phyloP scores from a whole-genome alignment of 2,888 invertebrate species.

The Megastigmus dorsalis region DNA sequence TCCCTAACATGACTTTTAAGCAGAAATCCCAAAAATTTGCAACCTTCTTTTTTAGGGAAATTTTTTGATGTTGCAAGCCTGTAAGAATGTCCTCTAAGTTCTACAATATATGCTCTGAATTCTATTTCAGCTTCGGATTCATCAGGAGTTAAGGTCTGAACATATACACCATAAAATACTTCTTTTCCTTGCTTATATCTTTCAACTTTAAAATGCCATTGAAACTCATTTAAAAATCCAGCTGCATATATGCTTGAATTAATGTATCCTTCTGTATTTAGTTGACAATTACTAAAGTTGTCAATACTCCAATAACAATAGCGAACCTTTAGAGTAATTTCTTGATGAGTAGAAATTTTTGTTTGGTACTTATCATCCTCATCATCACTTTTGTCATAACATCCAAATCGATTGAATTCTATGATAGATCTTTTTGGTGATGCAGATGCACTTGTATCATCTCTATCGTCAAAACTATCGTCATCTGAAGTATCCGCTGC shows the following conservation, averaged over 20 bases:
- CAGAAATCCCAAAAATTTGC: slow-evolving; percentile 18
- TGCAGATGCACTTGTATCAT: neutral
- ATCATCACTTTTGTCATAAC: slow-evolving; percentile 9
- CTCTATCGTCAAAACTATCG: neutral
- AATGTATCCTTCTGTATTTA: slow-evolving; percentile 12
- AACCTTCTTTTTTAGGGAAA: slow-evolving; percentile 9
- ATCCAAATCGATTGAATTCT: neutral
- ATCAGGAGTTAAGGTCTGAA: neutral
- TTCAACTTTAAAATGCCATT: slow-evolving; percentile 10
- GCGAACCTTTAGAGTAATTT: neutral
- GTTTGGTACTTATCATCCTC: slow-evolving; percentile 12
- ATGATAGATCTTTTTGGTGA: neutral
- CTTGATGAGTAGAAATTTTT: neutral
- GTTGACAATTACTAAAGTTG: neutral
- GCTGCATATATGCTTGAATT: slow-evolving; percentile 7
- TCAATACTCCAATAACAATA: neutral
- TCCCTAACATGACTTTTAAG: neutral
- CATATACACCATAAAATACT: slow-evolving; percentile 27
- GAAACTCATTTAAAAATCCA: slow-evolving; percentile 2
- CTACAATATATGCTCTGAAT: neutral
- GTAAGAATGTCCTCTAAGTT: neutral
- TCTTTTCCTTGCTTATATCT: slow-evolving; percentile 7
- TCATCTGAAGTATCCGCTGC: neutral
- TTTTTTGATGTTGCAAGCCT: neutral
- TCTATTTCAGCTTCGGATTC: slow-evolving; percentile 1